Conservation (phyloP, 2,113 vertebrate genomes). For the Centrocercus urophasianus region DNA sequence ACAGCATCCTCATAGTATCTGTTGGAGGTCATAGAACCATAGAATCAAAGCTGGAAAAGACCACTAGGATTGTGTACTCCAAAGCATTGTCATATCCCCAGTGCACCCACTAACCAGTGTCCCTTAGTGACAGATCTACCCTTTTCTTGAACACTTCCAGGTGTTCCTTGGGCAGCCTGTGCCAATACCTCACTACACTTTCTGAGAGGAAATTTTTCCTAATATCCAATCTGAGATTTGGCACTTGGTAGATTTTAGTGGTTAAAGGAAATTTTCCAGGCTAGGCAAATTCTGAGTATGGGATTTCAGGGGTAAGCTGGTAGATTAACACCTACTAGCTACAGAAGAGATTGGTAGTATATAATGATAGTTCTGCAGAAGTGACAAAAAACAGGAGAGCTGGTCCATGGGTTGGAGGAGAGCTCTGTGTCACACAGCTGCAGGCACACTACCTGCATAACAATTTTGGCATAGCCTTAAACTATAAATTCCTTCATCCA, state of each 20-base stretch:
- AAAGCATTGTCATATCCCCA: no score
- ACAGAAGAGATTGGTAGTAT: background rate
- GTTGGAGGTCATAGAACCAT: background rate
- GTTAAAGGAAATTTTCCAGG: background rate
- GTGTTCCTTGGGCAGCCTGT: no score
- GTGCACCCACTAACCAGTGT: no score
- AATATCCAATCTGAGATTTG: background rate
- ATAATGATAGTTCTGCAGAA: background rate
- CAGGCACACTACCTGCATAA: background rate
- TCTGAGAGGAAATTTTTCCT: no score
- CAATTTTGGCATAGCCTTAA: background rate
- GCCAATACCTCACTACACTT: no score
- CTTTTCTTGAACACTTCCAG: no score
- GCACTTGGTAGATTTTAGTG: background rate
- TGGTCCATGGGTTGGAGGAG: background rate
- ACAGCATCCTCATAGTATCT: background rate
- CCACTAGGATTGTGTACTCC: no score
- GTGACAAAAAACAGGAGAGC: background rate
- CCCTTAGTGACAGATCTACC: no score
- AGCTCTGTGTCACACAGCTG: accelerated
- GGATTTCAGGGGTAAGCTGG: background rate
- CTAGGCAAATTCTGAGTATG: background rate
- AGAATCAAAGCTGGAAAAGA: no score
- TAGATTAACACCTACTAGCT: background rate
- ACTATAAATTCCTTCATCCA: background rate